Evolutionary conservation across 2,797 vertebrate species (phyloP).

Genomic region (Sorex maritimensis): DNA sequence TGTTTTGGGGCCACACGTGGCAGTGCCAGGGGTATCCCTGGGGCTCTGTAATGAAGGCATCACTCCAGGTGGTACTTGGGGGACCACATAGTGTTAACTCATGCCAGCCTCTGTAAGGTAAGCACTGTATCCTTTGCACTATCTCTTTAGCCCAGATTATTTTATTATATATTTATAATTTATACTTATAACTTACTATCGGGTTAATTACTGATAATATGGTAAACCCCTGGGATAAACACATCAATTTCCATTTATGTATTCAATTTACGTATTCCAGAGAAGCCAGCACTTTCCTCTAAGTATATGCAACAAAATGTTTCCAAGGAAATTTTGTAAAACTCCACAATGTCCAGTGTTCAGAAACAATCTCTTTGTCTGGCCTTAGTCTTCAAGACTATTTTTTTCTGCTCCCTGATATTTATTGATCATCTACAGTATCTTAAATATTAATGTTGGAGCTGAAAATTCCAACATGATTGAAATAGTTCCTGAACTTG

Average conservation of each 20-base stretch:
- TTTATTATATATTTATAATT: not conserved
- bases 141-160: not conserved
- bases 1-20: too few species aligned
- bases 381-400: not conserved
- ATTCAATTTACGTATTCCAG: not conserved
- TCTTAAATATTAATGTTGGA: not conserved
- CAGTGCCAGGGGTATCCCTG: too few species aligned
- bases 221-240: not conserved
- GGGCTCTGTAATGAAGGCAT: too few species aligned
- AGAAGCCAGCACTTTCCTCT: not conserved
- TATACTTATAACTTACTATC: not conserved
- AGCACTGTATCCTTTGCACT: not conserved
- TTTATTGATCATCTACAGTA: not conserved
- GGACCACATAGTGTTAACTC: too few species aligned
- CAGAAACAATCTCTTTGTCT: slow-evolving; percentile 13
- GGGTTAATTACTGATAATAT: not conserved
- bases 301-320: not conserved
- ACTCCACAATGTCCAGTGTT: not conserved
- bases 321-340: not conserved
- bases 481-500: not conserved
- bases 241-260: not conserved
- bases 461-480: not conserved
- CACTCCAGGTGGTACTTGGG: too few species aligned
- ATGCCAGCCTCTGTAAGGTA: not conserved
- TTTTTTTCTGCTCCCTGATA: not conserved